phyloP scores from a whole-genome alignment of 64 coral and sea anemone species.

The Actinia tenebrosa region DNA sequence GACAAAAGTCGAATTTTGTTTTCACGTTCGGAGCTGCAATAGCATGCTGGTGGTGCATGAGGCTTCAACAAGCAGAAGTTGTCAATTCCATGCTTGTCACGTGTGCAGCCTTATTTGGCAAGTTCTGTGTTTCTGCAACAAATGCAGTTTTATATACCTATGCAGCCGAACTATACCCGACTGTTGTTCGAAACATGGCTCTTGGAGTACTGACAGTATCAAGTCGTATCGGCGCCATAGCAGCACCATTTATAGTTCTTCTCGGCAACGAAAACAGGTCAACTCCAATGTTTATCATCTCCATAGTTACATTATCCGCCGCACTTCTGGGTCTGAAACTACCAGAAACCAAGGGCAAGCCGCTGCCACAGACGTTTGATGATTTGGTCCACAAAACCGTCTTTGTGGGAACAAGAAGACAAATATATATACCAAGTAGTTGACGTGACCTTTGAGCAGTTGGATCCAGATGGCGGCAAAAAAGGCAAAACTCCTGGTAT shows the following conservation, averaged over 20 bases:
- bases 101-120: conserved; percentile 40
- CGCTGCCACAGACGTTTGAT: conserved; percentile 65
- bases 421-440: background rate
- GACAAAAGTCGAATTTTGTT: conserved; percentile 36
- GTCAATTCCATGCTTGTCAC: conserved; percentile 10
- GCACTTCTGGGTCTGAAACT: conserved; percentile 39
- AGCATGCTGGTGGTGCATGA: conserved; percentile 62
- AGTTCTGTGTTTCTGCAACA: conserved; percentile 65
- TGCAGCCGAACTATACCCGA: conserved; percentile 62
- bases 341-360: conserved; percentile 60
- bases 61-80: conserved; percentile 36
- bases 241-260: conserved; percentile 55
- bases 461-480: no score
- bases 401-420: background rate
- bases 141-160: conserved; percentile 67
- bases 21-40: conserved; percentile 42
- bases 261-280: conserved; percentile 50
- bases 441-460: background rate
- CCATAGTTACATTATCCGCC: conserved; percentile 28
- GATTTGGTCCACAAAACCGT: conserved; percentile 16
- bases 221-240: conserved; percentile 48
- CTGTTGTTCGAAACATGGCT: conserved; percentile 54
- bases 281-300: conserved; percentile 62
- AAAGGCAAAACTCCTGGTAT: no score
- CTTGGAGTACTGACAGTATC: conserved; percentile 42